Percentiles rank a stretch among this genome's conserved stretches.
Conservation (phyloP, 2,888 invertebrate species). For the Lasiommata megera region DNA sequence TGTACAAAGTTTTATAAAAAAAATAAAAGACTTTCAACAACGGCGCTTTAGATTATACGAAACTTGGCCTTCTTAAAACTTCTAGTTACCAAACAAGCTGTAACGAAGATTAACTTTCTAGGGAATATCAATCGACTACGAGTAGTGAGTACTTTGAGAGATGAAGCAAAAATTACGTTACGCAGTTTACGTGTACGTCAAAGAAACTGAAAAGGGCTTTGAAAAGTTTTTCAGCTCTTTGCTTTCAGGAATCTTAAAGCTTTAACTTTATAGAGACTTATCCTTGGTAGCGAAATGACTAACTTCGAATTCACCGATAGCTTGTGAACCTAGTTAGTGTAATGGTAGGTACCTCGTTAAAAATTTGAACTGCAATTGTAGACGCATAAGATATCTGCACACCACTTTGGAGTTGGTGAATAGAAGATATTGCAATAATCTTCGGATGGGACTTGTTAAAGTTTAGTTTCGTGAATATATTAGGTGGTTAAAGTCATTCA, state of each 20-base stretch:
- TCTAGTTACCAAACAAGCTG: slow-evolving; percentile 14
- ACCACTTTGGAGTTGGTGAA: background rate
- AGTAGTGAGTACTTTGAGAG: slow-evolving; percentile 7
- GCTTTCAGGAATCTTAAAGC: background rate
- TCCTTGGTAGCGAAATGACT: background rate
- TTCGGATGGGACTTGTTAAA: background rate
- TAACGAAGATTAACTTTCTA: slow-evolving; percentile 22
- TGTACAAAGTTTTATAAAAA: background rate
- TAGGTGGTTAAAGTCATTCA: background rate
- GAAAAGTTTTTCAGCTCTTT: slow-evolving; percentile 6
- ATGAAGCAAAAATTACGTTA: slow-evolving; percentile 24
- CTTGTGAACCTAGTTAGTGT: background rate
- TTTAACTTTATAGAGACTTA: background rate
- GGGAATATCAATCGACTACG: slow-evolving; percentile 15
- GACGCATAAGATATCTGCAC: background rate
- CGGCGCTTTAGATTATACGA: background rate
- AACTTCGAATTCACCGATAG: slow-evolving; percentile 5
- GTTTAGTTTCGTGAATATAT: background rate
- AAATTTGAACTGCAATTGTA: slow-evolving; percentile 3
- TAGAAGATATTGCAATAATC: slow-evolving; percentile 1
- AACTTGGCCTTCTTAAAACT: background rate
- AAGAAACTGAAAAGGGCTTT: slow-evolving; percentile 20
- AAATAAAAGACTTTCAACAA: background rate
- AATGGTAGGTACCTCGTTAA: background rate
- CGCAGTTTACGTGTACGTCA: slow-evolving; percentile 23